phyloP scores from a whole-genome alignment of 1,140 invertebrate genomes.

The Platyura marginata region DNA sequence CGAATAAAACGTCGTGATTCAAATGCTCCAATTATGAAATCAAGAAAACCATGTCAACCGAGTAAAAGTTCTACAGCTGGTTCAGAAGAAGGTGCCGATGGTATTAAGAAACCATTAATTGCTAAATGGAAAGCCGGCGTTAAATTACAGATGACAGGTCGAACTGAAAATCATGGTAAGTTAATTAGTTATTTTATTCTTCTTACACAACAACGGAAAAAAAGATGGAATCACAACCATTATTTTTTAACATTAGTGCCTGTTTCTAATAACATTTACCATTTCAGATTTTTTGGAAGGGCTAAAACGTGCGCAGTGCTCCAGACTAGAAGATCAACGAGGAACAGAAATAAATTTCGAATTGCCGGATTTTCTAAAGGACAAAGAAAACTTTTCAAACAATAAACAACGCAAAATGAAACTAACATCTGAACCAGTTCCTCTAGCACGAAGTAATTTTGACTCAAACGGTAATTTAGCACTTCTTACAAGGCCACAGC shows the following conservation, averaged over 20 bases:
- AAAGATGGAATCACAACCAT: too few species aligned
- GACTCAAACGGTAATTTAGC: background rate
- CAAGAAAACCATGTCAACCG: slow-evolving; percentile 15
- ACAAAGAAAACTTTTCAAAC: slow-evolving; percentile 25
- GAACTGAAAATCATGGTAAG: slow-evolving; percentile 48
- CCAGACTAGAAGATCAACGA: slow-evolving; percentile 60
- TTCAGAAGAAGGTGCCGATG: slow-evolving; percentile 3
- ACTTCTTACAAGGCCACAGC: slow-evolving; percentile 9
- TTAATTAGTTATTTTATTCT: too few species aligned
- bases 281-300: slow-evolving; percentile 47
- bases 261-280: too few species aligned
- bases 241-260: too few species aligned
- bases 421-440: background rate
- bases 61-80: slow-evolving; percentile 7
- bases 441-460: background rate
- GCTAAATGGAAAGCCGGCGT: slow-evolving; percentile 48
- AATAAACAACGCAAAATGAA: slow-evolving; percentile 12
- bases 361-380: slow-evolving; percentile 59
- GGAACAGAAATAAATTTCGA: slow-evolving; percentile 67
- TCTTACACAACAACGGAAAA: too few species aligned
- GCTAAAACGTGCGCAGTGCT: slow-evolving; percentile 52
- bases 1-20: slow-evolving; percentile 41
- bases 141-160: slow-evolving; percentile 40
- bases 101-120: slow-evolving; percentile 36
- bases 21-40: slow-evolving; percentile 15